phyloP scores from a whole-genome alignment of 2,888 invertebrate species.

The Brenthis ino region DNA sequence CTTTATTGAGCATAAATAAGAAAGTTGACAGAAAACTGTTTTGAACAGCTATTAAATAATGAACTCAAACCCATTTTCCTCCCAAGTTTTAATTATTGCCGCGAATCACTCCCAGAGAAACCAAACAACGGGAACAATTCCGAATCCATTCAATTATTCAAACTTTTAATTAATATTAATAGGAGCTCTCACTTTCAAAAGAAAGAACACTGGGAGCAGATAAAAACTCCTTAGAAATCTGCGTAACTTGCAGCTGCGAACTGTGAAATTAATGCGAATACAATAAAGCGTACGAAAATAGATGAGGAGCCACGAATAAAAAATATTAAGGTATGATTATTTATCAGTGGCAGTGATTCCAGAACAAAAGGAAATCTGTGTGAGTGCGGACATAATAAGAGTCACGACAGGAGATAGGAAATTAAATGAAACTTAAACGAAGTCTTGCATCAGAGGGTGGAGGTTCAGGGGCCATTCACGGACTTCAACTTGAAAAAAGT shows the following conservation, averaged over 20 bases:
- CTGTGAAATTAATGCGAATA: conserved; percentile 80
- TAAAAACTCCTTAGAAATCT: conserved; percentile 80
- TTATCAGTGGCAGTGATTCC: conserved; percentile 52
- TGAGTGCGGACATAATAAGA: conserved; percentile 70
- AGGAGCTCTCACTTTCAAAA: conserved; percentile 78
- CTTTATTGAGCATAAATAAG: conserved; percentile 6
- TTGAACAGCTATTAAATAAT: conserved; percentile 69
- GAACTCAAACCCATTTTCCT: conserved; percentile 51
- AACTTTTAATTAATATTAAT: conserved; percentile 83
- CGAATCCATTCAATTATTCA: conserved; percentile 79
- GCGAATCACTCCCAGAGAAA: conserved; percentile 67
- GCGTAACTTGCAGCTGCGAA: conserved; percentile 77
- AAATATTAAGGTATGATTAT: conserved; percentile 76
- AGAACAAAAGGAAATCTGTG: conserved; percentile 63
- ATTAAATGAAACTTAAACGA: conserved; percentile 79
- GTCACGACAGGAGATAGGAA: conserved; percentile 77
- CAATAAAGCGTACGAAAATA: conserved; percentile 78
- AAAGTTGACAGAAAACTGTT: conserved; percentile 53
- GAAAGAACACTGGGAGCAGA: conserved; percentile 76
- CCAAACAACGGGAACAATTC: conserved; percentile 76
- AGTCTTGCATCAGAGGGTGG: conserved; percentile 69
- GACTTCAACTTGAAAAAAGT: conserved; percentile 60
- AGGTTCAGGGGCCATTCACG: conserved; percentile 56
- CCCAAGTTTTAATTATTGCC: conserved; percentile 76
- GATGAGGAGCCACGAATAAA: conserved; percentile 65